Evolutionary conservation across 2,113 vertebrate species (phyloP).

Genomic region (Corapipo altera): DNA sequence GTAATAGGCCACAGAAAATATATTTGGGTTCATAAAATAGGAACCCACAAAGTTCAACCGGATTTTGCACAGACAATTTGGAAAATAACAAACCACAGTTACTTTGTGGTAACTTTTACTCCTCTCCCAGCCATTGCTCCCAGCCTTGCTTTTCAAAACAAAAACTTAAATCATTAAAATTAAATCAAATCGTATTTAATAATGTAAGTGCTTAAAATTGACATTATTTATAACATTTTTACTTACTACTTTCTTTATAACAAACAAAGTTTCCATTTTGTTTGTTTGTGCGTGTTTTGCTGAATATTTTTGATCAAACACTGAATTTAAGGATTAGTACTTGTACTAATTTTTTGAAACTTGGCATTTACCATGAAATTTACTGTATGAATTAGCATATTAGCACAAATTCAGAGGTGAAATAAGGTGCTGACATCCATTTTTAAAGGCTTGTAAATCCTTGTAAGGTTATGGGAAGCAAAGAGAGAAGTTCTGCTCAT

Average conservation of each 20-base stretch:
- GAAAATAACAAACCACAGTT: not conserved
- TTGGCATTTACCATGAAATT: conserved; percentile 22
- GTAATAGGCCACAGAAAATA: not conserved
- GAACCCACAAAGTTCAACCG: not conserved
- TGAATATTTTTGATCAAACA: not conserved
- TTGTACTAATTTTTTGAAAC: not conserved
- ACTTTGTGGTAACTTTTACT: not conserved
- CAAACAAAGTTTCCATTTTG: not conserved
- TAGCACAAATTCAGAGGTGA: conserved; percentile 20
- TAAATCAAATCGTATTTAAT: not conserved
- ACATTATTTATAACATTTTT: not conserved
- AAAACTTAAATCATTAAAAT: not conserved
- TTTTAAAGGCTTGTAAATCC: not conserved
- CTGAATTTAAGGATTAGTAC: not conserved
- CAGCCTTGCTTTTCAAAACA: not conserved
- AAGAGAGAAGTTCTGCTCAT: not conserved
- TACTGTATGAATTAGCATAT: conserved; percentile 27
- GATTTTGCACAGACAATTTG: not conserved
- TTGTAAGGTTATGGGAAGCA: not conserved
- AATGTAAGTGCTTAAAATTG: not conserved
- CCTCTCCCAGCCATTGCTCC: not conserved
- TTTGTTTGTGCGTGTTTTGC: not conserved
- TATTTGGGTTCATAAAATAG: not conserved
- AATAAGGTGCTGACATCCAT: not conserved
- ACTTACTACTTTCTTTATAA: not conserved